Conservation (phyloP, 1,140 invertebrate genomes). For the Oryctes rhinoceros region DNA sequence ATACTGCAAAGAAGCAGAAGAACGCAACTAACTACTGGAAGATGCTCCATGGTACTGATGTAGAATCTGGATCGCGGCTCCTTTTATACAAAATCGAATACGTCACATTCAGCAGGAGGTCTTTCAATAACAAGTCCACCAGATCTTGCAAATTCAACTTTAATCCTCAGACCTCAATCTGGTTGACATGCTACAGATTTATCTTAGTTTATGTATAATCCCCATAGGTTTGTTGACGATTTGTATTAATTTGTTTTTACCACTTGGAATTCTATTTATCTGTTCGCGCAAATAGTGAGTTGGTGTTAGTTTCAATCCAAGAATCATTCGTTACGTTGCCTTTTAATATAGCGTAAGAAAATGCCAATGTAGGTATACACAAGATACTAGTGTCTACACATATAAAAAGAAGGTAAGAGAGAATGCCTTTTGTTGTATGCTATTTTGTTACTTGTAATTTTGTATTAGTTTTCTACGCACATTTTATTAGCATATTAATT, state of each 20-base stretch:
- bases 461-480: too few relatives aligned
- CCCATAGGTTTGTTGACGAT: not conserved
- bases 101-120: constrained; percentile 30
- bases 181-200: constrained; percentile 21
- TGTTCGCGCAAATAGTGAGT: not conserved
- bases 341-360: too few relatives aligned
- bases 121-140: constrained; percentile 25
- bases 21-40: constrained; percentile 28
- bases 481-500: too few relatives aligned
- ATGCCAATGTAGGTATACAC: too few relatives aligned
- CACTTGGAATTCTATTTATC: not conserved
- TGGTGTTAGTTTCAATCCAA: not conserved
- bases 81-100: constrained; percentile 20
- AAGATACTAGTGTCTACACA: too few relatives aligned
- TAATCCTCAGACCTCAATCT: constrained; percentile 21
- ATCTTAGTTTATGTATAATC: constrained; percentile 24
- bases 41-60: constrained; percentile 32
- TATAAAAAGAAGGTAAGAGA: too few relatives aligned
- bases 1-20: constrained; percentile 22
- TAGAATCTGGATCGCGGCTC: not conserved
- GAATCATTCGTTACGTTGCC: not conserved
- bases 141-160: constrained; percentile 1
- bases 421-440: too few relatives aligned
- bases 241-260: constrained; percentile 17
- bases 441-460: too few relatives aligned